These are phyloP conservation scores for cat (Felis catus) DNA, from an alignment of 2,113 vertebrate species.

Conservation along the genomic window F.catus_Fca126_mat1.0 CM031419.1:64485001-64485500, in stretches of 20 bases:
- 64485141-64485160: neutral
- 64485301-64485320: neutral
- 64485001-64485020: neutral
- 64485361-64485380: neutral
- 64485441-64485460: neutral
- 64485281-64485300: neutral
- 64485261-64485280: neutral
- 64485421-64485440: neutral
- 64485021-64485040: neutral
- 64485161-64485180: neutral
- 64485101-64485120: neutral
- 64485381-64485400: neutral
- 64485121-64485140: neutral
- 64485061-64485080: neutral
- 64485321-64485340: neutral
- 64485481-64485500: neutral
- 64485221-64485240: neutral
- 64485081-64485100: neutral
- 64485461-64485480: neutral
- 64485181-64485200: too few species aligned
- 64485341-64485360: neutral
- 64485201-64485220: neutral
- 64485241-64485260: neutral
- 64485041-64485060: neutral
- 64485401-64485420: neutral